These are phyloP conservation scores for Megathymus violae DNA, from an alignment of 1,140 invertebrate species.

Conservation along the genomic window DNA sequence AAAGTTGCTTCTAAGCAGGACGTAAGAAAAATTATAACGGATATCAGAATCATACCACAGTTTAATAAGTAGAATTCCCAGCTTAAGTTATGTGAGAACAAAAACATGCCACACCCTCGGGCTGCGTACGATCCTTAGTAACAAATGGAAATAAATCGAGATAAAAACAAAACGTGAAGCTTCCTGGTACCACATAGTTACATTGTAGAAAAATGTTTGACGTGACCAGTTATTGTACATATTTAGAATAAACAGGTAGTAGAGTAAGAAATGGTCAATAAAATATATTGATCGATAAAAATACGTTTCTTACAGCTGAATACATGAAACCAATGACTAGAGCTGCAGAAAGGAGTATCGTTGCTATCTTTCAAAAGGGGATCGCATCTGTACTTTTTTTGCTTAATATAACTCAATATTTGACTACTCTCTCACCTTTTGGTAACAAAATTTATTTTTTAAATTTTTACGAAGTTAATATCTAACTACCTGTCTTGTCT, in stretches of 20 bases:
- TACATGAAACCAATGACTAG: too few species aligned
- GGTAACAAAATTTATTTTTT: too few species aligned
- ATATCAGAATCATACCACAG: conserved; percentile 21
- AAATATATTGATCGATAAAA: neutral
- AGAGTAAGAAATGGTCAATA: conserved; percentile 2
- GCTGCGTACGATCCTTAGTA: conserved; percentile 20
- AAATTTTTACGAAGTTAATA: too few species aligned
- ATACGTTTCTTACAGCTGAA: neutral
- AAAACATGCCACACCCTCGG: conserved; percentile 53
- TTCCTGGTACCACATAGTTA: conserved; percentile 41
- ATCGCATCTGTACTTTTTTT: too few species aligned
- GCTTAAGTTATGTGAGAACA: conserved; percentile 28
- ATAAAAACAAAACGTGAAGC: conserved; percentile 40
- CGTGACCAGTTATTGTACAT: neutral
- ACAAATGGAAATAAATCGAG: conserved; percentile 32
- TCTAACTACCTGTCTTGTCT: too few species aligned
- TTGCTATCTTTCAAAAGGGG: too few species aligned
- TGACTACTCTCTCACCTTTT: too few species aligned
- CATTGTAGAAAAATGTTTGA: conserved; percentile 25
- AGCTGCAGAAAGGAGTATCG: too few species aligned
- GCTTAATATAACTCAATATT: too few species aligned
- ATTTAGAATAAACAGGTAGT: conserved; percentile 15
- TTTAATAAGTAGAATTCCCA: conserved; percentile 40
- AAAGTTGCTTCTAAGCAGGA: too few species aligned
- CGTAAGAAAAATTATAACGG: conserved; percentile 22